A percentile compares a stretch with the other conserved stretches of the same genome.
phyloP scores from a whole-genome alignment of 2,797 vertebrate genomes.

The Cheirogaleus major region DNA sequence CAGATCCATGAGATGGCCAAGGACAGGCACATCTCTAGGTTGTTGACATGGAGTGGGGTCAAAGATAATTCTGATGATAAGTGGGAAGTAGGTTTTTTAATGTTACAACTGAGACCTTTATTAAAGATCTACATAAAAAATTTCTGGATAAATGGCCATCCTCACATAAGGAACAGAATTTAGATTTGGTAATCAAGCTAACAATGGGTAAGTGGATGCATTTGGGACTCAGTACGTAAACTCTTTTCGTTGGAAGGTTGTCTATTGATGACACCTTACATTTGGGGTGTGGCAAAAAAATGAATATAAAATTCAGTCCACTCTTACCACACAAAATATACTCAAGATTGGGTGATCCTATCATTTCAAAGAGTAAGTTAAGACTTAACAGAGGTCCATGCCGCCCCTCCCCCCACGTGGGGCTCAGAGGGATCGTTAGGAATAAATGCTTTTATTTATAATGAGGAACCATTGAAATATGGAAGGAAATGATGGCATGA shows the following conservation, averaged over 20 bases:
- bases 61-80: background rate
- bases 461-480: background rate
- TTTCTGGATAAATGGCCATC: background rate
- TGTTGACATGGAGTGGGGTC: background rate
- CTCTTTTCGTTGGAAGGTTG: background rate
- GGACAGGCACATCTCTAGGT: background rate
- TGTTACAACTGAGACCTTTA: background rate
- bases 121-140: background rate
- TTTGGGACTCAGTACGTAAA: background rate
- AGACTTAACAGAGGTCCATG: background rate
- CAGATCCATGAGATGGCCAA: background rate
- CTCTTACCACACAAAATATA: background rate
- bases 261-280: background rate
- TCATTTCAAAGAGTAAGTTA: background rate
- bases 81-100: background rate
- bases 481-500: constrained; percentile 26
- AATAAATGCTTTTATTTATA: background rate
- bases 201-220: background rate
- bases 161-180: background rate
- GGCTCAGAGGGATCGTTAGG: background rate
- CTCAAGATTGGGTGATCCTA: background rate
- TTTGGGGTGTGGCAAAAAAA: background rate
- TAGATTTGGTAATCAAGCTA: background rate
- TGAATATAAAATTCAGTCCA: background rate
- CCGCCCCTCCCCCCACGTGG: rapidly evolving